phyloP scores from a whole-genome alignment of 2,797 vertebrate species.

The Oceanodroma leucorhoa region DNA sequence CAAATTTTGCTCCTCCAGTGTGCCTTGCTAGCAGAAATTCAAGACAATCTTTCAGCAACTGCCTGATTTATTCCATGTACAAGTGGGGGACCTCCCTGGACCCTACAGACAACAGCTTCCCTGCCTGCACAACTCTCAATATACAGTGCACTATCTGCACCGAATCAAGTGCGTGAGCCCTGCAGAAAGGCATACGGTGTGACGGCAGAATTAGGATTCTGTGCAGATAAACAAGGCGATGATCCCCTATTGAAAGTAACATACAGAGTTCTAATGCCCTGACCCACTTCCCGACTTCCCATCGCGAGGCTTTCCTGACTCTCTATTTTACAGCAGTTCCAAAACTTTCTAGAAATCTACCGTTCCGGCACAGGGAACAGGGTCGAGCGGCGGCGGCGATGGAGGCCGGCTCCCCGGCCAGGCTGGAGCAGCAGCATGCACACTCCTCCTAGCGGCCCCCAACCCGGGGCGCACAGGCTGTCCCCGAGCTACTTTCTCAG shows the following conservation, averaged over 20 bases:
- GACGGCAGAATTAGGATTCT: neutral
- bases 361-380: rapidly evolving
- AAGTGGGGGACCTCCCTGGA: neutral
- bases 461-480: neutral
- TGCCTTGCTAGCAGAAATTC: neutral
- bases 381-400: neutral
- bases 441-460: slow-evolving; percentile 30
- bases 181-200: neutral
- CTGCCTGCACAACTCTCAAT: neutral
- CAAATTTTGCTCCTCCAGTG: neutral
- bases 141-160: neutral
- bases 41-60: neutral
- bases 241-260: neutral
- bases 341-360: neutral
- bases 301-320: neutral
- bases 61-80: neutral
- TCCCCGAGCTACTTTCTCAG: neutral
- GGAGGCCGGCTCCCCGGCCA: neutral
- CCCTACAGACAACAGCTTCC: neutral
- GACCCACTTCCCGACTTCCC: neutral
- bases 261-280: neutral
- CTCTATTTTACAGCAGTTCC: neutral
- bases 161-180: neutral
- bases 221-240: neutral
- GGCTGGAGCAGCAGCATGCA: neutral